Evolutionary conservation across 2,888 invertebrate genomes (phyloP), one percentile per base, ranked within the genome.

Genomic region (Dromius quadrimaculatus): DNA sequence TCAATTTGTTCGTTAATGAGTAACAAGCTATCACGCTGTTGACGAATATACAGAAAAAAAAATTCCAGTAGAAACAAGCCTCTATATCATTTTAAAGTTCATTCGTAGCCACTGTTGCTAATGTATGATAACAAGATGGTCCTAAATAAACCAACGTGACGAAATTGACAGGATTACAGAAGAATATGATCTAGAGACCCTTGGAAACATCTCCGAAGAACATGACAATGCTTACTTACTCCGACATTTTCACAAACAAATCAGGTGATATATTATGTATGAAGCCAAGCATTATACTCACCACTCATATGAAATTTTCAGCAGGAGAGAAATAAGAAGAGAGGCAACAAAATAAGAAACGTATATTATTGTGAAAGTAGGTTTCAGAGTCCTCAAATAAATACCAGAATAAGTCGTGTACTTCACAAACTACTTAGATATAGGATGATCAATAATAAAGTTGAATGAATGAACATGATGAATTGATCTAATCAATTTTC

Each of bases 61-160:
- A n/a, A n/a, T n/a, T n/a, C n/a, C n/a, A n/a, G n/a, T n/a, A n/a
- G n/a, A n/a, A n/a, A n/a, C n/a, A n/a, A n/a, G n/a, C n/a, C n/a
- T n/a, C n/a, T n/a, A n/a, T 41, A 41, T 41, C 11, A 41, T 41
- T 41, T 41, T 41, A 41, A 41, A 41, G 41, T 13, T 13, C 41
- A 41, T 41, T 13, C 11, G 41, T 41, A 41, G 6, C 41, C 41
- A 8, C 6, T 8, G 50, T 9, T 19, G 22, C 64, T 64, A 32
- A 64, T 64, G 64, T 64, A 28, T 45, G 47, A 64, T 45, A 64
- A 64, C 64, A 64, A 47, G 47, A 64, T 64, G 47, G 32, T 64
- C 64, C 64, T 64, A 64, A 64, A 64, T 47, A 64, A 45, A 64
- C 64, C 64, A 28, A 45, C 34, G 64, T 64, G 64, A 64, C 47